phyloP scores from a whole-genome alignment of 1,140 invertebrate species.

The Orchesella cincta region DNA sequence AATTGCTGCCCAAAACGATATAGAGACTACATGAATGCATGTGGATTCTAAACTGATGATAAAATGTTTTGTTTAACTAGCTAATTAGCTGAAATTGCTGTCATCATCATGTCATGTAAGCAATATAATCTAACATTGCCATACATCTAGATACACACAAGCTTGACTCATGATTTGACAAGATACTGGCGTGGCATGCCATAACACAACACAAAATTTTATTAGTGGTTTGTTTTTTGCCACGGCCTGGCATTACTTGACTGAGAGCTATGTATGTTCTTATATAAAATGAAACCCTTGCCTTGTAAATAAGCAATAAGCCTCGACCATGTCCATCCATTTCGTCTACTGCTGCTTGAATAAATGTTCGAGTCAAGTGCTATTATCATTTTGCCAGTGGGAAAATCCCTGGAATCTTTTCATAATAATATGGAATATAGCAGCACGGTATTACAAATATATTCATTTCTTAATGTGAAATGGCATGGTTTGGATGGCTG shows the following conservation, averaged over 20 bases:
- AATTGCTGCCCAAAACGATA: too few relatives aligned
- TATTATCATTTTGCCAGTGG: conserved; percentile 4
- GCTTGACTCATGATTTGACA: too few relatives aligned
- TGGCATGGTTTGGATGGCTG: background rate
- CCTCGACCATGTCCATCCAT: background rate
- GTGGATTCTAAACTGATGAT: too few relatives aligned
- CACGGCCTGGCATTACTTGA: background rate
- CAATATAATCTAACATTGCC: too few relatives aligned
- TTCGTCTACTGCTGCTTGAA: background rate
- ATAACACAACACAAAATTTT: conserved; percentile 1
- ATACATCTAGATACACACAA: too few relatives aligned
- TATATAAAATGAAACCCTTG: too few relatives aligned
- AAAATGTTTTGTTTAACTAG: conserved; percentile 25
- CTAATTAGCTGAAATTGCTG: conserved; percentile 27
- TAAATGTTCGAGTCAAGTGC: background rate
- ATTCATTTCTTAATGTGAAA: too few relatives aligned
- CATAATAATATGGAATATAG: too few relatives aligned
- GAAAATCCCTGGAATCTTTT: conserved; percentile 17
- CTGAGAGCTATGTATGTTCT: too few relatives aligned
- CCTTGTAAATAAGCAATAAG: background rate
- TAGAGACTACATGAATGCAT: too few relatives aligned
- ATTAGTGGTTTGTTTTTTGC: conserved; percentile 1
- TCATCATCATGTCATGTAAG: conserved; percentile 28
- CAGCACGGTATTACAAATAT: background rate
- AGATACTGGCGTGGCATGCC: background rate